These are phyloP conservation scores for Drosophila novamexicana DNA, from an alignment of 1,140 invertebrate species.

Conservation along the genomic window DNA sequence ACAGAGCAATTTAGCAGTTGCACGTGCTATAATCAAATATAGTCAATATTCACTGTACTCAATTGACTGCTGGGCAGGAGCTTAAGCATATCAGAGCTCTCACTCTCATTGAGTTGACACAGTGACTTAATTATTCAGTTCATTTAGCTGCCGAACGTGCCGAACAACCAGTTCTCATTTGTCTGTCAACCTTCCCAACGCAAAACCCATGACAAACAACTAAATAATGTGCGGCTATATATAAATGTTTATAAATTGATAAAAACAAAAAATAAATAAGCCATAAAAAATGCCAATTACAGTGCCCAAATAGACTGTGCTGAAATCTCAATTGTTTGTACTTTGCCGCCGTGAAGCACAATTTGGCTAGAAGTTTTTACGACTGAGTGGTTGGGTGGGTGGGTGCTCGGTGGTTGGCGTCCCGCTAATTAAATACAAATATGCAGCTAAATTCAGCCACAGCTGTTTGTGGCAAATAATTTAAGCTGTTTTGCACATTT, in stretches of 20 bases:
- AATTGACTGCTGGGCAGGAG: conserved; percentile 5
- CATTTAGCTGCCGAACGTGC: conserved; percentile 42
- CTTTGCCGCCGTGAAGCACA: conserved; percentile 14
- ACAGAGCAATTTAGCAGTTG: background rate
- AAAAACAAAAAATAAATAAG: conserved; percentile 24
- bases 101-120: conserved; percentile 43
- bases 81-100: conserved; percentile 12
- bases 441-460: conserved; percentile 11
- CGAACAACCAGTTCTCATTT: conserved; percentile 25
- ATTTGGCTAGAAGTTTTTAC: background rate
- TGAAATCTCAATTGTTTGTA: conserved; percentile 27
- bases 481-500: conserved; percentile 38
- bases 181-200: background rate
- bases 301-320: conserved; percentile 11
- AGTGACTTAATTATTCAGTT: conserved; percentile 65
- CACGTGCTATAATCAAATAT: conserved; percentile 8
- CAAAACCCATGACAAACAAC: conserved; percentile 57
- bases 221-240: conserved; percentile 49
- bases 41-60: conserved; percentile 22
- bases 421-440: conserved; percentile 44
- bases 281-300: conserved; percentile 49
- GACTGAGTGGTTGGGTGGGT: background rate
- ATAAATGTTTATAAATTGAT: conserved; percentile 2
- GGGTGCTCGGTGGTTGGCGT: background rate
- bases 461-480: conserved; percentile 39